Percentiles rank a stretch among this genome's conserved stretches.
Evolutionary conservation across 2,797 vertebrate species (phyloP).

Genomic region (Mus spretus): DNA sequence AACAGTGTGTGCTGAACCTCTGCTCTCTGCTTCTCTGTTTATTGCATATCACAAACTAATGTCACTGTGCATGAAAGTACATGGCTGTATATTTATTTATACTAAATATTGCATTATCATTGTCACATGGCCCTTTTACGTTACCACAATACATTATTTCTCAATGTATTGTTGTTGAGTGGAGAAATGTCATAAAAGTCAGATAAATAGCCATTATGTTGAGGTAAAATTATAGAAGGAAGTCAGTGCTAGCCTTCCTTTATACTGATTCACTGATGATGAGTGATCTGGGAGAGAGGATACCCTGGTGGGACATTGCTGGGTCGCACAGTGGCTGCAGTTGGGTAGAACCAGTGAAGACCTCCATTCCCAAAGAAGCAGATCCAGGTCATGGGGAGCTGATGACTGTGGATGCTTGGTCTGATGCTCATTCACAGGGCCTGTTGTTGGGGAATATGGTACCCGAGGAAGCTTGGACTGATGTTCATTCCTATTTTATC

Average conservation of each 20-base stretch:
- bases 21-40: not conserved
- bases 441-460: not conserved
- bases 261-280: fast-evolving
- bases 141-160: not conserved
- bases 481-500: fast-evolving
- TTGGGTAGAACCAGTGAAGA: too few species aligned
- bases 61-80: fast-evolving
- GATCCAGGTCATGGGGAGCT: not conserved
- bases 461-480: not conserved
- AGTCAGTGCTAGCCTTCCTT: fast-evolving
- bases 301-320: not conserved
- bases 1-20: fast-evolving
- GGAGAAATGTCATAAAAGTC: not conserved
- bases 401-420: fast-evolving
- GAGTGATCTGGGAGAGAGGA: not conserved
- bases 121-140: not conserved
- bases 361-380: not conserved
- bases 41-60: fast-evolving
- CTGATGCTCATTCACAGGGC: fast-evolving
- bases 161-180: not conserved
- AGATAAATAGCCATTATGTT: not conserved
- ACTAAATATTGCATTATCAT: not conserved
- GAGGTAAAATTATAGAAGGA: not conserved
- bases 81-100: not conserved
- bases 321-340: not conserved